Percentiles rank a stretch among this genome's conserved stretches.
phyloP scores from a whole-genome alignment of 2,797 vertebrate species.

The Adelosebastes latens region DNA sequence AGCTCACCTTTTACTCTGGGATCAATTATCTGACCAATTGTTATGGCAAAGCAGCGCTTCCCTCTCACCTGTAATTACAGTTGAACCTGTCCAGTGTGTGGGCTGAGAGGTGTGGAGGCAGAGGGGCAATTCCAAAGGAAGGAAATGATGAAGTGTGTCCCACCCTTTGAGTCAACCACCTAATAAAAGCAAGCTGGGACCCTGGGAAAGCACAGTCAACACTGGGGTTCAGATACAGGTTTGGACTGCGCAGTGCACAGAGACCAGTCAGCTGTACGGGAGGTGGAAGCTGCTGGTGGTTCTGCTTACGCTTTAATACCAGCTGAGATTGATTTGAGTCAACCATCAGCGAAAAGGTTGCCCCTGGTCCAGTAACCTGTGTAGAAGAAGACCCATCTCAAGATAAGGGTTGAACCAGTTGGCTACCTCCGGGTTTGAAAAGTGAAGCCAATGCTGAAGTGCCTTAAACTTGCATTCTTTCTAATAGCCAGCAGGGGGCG shows the following conservation, averaged over 20 bases:
- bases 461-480: no score
- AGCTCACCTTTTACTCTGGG: conserved; percentile 21
- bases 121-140: conserved; percentile 48
- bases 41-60: conserved; percentile 22
- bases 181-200: conserved; percentile 64
- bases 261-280: conserved; percentile 11
- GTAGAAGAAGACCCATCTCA: background rate
- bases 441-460: no score
- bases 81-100: conserved; percentile 35
- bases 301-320: background rate
- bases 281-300: background rate
- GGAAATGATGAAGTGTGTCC: conserved; percentile 66
- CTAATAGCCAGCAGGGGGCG: no score
- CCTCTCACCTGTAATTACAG: conserved; percentile 61
- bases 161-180: conserved; percentile 58
- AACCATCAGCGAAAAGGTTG: background rate
- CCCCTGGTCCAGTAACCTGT: background rate
- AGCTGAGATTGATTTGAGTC: background rate
- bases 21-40: conserved; percentile 51
- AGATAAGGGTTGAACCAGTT: no score
- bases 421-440: no score
- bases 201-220: conserved; percentile 70
- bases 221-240: conserved; percentile 36
- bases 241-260: conserved; percentile 7
- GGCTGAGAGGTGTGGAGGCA: conserved; percentile 31